A percentile compares a stretch with the other conserved stretches of the same genome.
These are phyloP conservation scores for Dryococelus australis DNA, from an alignment of 2,888 invertebrate genomes.

Conservation along the genomic window DNA sequence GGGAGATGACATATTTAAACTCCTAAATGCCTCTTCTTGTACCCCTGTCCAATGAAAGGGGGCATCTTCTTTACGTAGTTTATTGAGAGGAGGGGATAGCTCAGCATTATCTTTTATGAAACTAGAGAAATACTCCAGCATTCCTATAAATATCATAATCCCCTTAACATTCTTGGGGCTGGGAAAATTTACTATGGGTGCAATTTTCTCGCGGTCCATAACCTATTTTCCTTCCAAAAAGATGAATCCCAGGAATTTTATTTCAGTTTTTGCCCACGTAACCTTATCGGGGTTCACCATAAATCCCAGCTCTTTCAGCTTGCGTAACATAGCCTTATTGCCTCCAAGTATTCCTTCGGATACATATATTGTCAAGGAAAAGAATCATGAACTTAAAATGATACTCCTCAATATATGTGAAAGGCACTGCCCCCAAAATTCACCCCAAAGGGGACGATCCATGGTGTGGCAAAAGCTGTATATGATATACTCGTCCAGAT, in stretches of 20 bases:
- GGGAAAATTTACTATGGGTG: neutral
- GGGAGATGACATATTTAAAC: neutral
- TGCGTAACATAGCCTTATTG: neutral
- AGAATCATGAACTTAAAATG: neutral
- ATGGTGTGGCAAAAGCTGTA: too few relatives aligned
- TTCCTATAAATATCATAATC: neutral
- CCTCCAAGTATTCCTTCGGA: neutral
- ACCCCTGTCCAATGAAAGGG: neutral
- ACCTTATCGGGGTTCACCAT: neutral
- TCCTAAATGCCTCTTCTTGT: neutral
- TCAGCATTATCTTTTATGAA: neutral
- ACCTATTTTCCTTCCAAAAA: neutral
- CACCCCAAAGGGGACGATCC: too few relatives aligned
- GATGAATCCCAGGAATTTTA: neutral
- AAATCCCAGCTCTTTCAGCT: neutral
- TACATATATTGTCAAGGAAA: too few relatives aligned
- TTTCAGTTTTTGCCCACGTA: neutral
- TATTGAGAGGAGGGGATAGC: neutral
- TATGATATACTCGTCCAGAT: too few relatives aligned
- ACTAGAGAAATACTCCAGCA: neutral
- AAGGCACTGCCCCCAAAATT: too few relatives aligned
- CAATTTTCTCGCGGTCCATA: neutral
- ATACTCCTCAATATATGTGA: too few relatives aligned
- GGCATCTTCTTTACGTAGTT: neutral
- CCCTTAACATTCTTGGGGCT: neutral